Conservation (phyloP, 2,888 invertebrate genomes). For the Chrysina gloriosa region DNA sequence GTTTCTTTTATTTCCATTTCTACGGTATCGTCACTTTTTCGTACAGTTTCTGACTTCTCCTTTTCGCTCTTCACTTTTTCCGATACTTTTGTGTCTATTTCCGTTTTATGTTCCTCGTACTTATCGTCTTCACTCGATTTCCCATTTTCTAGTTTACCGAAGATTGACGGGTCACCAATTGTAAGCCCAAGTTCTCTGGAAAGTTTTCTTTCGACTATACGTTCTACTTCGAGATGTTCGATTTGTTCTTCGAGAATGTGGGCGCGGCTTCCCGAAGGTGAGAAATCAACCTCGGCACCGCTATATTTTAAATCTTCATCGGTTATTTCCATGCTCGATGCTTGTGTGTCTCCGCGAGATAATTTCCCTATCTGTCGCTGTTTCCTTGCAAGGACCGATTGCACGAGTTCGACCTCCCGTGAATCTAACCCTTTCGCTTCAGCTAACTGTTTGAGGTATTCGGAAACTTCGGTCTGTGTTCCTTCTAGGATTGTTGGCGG, state of each 20-base stretch:
- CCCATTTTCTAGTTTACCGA: slow-evolving; percentile 42
- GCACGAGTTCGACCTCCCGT: slow-evolving; percentile 65
- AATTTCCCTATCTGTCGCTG: slow-evolving; percentile 64
- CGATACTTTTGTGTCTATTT: slow-evolving; percentile 52
- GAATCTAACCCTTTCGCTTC: slow-evolving; percentile 65
- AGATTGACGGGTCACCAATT: slow-evolving; percentile 32
- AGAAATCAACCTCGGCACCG: slow-evolving; percentile 75
- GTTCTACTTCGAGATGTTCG: slow-evolving; percentile 65
- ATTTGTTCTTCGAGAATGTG: slow-evolving; percentile 63
- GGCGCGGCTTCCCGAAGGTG: slow-evolving; percentile 68
- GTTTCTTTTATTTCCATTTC: slow-evolving; percentile 46
- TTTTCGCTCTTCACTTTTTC: slow-evolving; percentile 57
- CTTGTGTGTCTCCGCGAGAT: slow-evolving; percentile 65
- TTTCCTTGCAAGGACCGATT: slow-evolving; percentile 66
- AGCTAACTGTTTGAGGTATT: slow-evolving; percentile 64
- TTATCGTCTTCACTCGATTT: slow-evolving; percentile 51
- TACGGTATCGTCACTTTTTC: slow-evolving; percentile 58
- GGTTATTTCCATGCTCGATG: slow-evolving; percentile 70
- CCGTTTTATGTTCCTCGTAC: slow-evolving; percentile 55
- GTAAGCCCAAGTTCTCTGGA: slow-evolving; percentile 38
- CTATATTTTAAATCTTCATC: slow-evolving; percentile 79
- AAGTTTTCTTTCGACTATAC: slow-evolving; percentile 58
- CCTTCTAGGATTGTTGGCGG: slow-evolving; percentile 54
- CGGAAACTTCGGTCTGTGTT: slow-evolving; percentile 61
- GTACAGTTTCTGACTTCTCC: slow-evolving; percentile 55